Conservation (phyloP, 2,113 vertebrate genomes). For the Sinocyclocheilus maitianheensis region DNA sequence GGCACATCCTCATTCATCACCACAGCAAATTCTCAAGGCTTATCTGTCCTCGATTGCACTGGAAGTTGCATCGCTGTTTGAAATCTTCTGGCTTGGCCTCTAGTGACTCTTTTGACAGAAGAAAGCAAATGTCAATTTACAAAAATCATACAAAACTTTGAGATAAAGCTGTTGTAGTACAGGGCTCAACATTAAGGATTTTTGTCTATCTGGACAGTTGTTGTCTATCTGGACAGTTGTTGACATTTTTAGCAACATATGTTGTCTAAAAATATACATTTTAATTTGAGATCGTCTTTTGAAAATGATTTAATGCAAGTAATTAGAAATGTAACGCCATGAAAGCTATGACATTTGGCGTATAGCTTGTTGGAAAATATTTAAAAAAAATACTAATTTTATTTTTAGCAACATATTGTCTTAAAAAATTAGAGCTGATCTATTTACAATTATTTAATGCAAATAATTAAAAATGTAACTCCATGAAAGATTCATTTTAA, state of each 20-base stretch:
- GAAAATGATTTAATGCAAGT: background rate
- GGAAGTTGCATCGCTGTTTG: background rate
- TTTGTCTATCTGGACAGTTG: background rate
- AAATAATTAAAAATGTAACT: background rate
- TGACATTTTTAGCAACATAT: background rate
- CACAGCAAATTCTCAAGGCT: background rate
- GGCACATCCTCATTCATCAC: background rate
- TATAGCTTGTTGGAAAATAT: background rate
- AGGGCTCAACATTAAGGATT: conserved; percentile 25
- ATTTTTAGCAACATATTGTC: background rate
- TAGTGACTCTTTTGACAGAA: background rate
- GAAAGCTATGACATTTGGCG: background rate
- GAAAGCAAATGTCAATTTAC: conserved; percentile 5
- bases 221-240: background rate
- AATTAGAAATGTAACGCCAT: background rate
- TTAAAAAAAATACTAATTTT: background rate
- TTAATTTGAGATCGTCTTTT: background rate
- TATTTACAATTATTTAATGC: background rate
- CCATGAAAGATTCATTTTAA: background rate
- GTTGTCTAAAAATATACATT: background rate
- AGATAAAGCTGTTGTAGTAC: background rate
- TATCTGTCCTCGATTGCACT: too few species aligned
- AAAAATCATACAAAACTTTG: background rate
- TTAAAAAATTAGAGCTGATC: too few species aligned
- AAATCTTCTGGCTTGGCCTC: background rate